A percentile compares a stretch with the other conserved stretches of the same genome.
Evolutionary conservation across 1,140 invertebrate genomes (phyloP).

Genomic region (Macrotrachela quadricornifera): DNA sequence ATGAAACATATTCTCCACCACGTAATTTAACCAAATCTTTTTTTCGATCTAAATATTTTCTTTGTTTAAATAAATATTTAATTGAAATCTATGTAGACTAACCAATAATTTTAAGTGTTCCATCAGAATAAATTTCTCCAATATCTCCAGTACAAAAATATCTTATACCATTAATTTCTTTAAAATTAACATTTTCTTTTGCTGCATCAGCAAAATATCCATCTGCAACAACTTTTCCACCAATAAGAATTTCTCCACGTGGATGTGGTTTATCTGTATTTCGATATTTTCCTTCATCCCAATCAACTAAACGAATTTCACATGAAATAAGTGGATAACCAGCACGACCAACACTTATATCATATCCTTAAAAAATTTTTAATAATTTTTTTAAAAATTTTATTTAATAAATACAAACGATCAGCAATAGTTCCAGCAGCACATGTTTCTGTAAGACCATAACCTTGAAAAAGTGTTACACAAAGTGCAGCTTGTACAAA

Average conservation of each 20-base stretch:
- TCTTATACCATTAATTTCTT: constrained; percentile 51
- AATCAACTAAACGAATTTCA: constrained; percentile 66
- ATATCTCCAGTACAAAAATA: constrained; percentile 95
- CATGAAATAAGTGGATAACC: constrained; percentile 65
- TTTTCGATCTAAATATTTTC: constrained; percentile 50
- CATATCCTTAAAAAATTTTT: constrained; percentile 25
- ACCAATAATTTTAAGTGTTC: constrained; percentile 88
- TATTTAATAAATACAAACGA: constrained; percentile 33
- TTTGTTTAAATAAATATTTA: constrained; percentile 10
- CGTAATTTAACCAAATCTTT: constrained; percentile 94
- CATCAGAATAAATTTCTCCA: constrained; percentile 70
- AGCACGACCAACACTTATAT: constrained; percentile 55
- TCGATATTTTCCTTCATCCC: constrained; percentile 78
- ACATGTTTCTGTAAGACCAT: constrained; percentile 87
- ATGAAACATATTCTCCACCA: constrained; percentile 81
- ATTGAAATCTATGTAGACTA: too few relatives aligned
- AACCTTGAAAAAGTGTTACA: constrained; percentile 70
- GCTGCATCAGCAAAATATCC: constrained; percentile 51
- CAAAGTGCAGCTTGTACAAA: constrained; percentile 81
- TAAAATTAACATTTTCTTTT: constrained; percentile 59
- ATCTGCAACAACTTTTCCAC: constrained; percentile 61
- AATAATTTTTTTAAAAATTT: not conserved
- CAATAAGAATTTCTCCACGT: constrained; percentile 72
- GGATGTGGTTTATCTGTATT: constrained; percentile 70
- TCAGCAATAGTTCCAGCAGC: constrained; percentile 74